phyloP scores from a whole-genome alignment of 1,140 invertebrate genomes.

The Triops longicaudatus region DNA sequence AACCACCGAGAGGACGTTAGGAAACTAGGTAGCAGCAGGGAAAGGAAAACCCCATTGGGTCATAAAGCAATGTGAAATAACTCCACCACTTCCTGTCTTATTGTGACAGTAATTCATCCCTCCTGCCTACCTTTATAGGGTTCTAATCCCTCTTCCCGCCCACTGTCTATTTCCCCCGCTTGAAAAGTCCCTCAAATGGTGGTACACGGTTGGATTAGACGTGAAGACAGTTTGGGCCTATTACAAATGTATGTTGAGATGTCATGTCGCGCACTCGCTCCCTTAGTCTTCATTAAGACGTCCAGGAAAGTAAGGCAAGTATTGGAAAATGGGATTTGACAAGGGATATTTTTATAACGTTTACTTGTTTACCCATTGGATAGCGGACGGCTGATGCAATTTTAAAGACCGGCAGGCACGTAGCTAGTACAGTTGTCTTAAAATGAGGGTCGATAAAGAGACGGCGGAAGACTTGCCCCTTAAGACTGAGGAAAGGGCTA shows the following conservation, averaged over 20 bases:
- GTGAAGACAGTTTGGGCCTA: not conserved
- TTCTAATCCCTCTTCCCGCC: too few species aligned
- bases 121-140: too few species aligned
- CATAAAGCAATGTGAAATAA: not conserved
- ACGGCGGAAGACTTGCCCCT: not conserved
- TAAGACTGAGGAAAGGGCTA: not conserved
- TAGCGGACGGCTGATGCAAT: too few species aligned
- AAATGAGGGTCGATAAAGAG: too few species aligned
- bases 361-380: too few species aligned
- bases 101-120: not conserved
- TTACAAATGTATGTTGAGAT: not conserved
- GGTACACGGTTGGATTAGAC: too few species aligned
- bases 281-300: not conserved
- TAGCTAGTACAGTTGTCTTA: too few species aligned
- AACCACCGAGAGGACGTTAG: not conserved
- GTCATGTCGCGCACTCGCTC: not conserved
- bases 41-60: not conserved
- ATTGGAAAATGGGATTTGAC: not conserved
- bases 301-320: not conserved
- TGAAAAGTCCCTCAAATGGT: too few species aligned
- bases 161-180: too few species aligned
- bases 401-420: too few species aligned
- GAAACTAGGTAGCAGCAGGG: not conserved
- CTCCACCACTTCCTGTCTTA: not conserved
- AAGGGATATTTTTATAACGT: not conserved